Conservation (phyloP, 2,113 vertebrate genomes). For the Microtus oregoni region DNA sequence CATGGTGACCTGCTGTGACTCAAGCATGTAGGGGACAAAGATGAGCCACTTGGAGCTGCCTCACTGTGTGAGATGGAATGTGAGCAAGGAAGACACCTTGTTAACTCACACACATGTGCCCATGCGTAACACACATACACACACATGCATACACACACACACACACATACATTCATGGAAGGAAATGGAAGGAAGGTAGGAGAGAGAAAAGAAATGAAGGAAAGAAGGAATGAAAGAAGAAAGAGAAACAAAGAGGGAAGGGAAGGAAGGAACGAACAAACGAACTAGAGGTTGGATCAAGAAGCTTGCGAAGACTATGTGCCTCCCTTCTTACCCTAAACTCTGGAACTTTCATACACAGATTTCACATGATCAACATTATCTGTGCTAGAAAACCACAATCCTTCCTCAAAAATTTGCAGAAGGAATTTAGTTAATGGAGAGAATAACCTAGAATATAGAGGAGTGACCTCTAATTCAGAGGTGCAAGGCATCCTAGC, state of each 20-base stretch:
- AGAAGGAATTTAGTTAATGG: background rate
- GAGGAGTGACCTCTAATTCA: background rate
- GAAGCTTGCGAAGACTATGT: fast-evolving
- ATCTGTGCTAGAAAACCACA: background rate
- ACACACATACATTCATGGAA: background rate
- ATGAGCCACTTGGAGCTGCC: too few species aligned
- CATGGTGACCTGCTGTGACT: background rate
- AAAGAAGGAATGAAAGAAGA: too few species aligned
- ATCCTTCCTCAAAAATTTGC: background rate
- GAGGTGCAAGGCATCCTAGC: background rate
- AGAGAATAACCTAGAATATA: background rate
- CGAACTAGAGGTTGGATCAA: background rate
- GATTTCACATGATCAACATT: background rate
- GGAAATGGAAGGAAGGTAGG: too few species aligned
- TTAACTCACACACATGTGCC: background rate
- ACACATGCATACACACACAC: background rate
- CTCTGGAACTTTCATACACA: background rate
- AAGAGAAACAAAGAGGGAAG: too few species aligned
- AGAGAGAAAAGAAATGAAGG: too few species aligned
- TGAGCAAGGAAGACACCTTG: background rate
- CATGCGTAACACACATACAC: background rate
- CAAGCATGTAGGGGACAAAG: too few species aligned
- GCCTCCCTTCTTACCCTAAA: background rate
- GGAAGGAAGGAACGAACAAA: background rate
- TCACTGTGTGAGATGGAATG: background rate